phyloP scores from a whole-genome alignment of 2,888 invertebrate genomes.

The Emesis furor region DNA sequence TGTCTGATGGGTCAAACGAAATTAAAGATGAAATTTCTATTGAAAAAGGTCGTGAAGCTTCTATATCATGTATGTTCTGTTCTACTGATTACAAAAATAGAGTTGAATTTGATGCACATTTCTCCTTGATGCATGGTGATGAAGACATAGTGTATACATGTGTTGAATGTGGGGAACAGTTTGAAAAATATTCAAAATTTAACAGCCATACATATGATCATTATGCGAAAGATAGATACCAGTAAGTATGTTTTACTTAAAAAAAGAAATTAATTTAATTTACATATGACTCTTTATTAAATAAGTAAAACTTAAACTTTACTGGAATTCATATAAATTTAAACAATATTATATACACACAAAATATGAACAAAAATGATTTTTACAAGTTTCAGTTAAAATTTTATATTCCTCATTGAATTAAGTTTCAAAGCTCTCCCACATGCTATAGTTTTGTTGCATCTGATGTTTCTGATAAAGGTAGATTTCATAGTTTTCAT shows the following conservation, averaged over 20 bases:
- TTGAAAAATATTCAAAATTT: slow-evolving; percentile 90
- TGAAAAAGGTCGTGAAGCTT: slow-evolving; percentile 81
- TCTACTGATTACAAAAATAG: slow-evolving; percentile 88
- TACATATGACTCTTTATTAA: not conserved
- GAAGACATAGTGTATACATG: slow-evolving; percentile 89
- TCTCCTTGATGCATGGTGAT: slow-evolving; percentile 85
- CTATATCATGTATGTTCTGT: slow-evolving; percentile 91
- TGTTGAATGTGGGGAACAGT: slow-evolving; percentile 91
- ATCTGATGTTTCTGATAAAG: no score
- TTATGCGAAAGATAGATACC: slow-evolving; percentile 83
- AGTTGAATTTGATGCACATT: slow-evolving; percentile 91
- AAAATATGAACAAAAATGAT: no score
- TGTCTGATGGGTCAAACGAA: slow-evolving; percentile 77
- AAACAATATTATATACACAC: no score
- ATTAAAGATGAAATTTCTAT: slow-evolving; percentile 86
- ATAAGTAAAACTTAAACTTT: no score
- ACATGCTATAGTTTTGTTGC: no score
- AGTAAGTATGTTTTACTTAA: slow-evolving; percentile 80
- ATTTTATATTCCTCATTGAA: no score
- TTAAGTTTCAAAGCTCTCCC: no score
- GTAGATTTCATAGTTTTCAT: not conserved
- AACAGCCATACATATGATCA: slow-evolving; percentile 92
- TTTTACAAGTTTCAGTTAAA: no score
- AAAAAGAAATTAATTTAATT: not conserved
- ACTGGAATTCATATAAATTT: no score